Percentiles rank a stretch among this genome's conserved stretches.
These are phyloP conservation scores for Hippopotamyrus pictus DNA, from an alignment of 2,797 vertebrate genomes.

Conservation along the genomic window DNA sequence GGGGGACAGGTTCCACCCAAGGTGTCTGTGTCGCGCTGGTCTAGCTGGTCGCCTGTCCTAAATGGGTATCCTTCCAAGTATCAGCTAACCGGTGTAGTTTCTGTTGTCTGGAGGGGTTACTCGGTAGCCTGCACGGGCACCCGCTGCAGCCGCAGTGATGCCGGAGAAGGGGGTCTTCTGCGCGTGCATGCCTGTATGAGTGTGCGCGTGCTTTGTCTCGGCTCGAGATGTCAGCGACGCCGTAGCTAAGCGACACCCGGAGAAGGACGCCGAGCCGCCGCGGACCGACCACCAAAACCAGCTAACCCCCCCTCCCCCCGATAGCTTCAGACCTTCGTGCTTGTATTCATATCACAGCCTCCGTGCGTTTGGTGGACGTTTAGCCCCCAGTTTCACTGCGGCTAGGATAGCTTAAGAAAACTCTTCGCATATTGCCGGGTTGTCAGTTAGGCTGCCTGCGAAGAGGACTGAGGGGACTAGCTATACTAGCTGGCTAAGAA, in stretches of 20 bases:
- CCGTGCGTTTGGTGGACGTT: not conserved
- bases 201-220: not conserved
- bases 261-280: not conserved
- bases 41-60: not conserved
- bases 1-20: not conserved
- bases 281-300: not conserved
- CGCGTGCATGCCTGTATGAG: not conserved
- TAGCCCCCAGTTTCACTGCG: not conserved
- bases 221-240: conserved; percentile 1
- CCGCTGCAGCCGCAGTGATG: not conserved
- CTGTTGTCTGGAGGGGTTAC: not conserved
- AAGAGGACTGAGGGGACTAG: not conserved
- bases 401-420: not conserved
- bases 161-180: not conserved
- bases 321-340: not conserved
- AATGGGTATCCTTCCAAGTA: not conserved
- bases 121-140: not conserved
- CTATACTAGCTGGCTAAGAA: not conserved
- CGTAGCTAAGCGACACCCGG: not conserved
- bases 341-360: not conserved
- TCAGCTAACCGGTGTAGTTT: not conserved
- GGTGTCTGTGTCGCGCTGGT: not conserved
- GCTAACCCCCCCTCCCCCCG: not conserved
- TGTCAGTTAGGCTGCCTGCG: not conserved
- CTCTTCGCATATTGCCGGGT: not conserved